Conservation (phyloP, 2,797 vertebrate genomes). For the Strix occidentalis region DNA sequence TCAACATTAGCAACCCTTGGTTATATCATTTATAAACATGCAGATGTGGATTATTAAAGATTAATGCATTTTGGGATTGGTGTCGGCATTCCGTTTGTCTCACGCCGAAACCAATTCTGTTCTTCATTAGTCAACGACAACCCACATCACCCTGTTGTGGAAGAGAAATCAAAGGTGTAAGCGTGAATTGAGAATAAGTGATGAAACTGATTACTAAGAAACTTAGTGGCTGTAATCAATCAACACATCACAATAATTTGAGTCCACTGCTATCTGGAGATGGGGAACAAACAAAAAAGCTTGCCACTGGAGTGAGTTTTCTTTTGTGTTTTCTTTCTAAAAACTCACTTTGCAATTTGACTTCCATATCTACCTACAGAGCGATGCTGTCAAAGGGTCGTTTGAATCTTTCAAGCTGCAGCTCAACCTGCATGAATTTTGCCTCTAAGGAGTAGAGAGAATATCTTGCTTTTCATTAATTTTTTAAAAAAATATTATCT, state of each 20-base stretch:
- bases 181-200: constrained; percentile 71
- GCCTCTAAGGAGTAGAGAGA: background rate
- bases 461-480: constrained; percentile 3
- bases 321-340: constrained; percentile 30
- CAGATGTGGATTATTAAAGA: constrained; percentile 84
- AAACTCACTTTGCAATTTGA: background rate
- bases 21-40: constrained; percentile 81
- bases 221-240: constrained; percentile 77
- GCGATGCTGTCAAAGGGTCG: background rate
- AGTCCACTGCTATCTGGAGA: constrained; percentile 45
- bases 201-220: constrained; percentile 78
- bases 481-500: constrained; percentile 1
- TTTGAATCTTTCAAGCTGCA: background rate
- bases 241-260: constrained; percentile 73
- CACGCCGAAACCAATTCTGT: constrained; percentile 79
- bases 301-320: background rate
- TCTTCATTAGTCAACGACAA: constrained; percentile 84
- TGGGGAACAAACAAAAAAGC: constrained; percentile 30
- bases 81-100: constrained; percentile 83
- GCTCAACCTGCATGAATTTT: background rate
- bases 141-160: constrained; percentile 74
- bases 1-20: constrained; percentile 70
- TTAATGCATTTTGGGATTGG: constrained; percentile 81
- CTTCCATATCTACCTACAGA: background rate
- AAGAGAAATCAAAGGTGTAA: constrained; percentile 78